Evolutionary conservation across 2,888 invertebrate genomes (phyloP), one percentile per base, ranked within the genome.

Genomic region (Mesorhabditis belari): DNA sequence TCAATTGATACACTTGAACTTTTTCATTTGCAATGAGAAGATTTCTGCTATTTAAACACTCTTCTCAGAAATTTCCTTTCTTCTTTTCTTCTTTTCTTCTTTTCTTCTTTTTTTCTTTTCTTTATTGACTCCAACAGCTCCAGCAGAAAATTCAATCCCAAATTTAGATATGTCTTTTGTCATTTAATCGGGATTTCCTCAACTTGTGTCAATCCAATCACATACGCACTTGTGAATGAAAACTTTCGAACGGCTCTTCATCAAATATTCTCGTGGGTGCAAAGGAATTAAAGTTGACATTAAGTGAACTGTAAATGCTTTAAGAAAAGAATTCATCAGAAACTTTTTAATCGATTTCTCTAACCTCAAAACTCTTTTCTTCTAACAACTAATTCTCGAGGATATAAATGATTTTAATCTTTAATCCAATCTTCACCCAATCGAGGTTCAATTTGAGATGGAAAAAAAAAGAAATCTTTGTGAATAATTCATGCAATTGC

Each of bases 151-250:
- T 24, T 56, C 2, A 50, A 19, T n/a, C 12, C 12, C 5, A 19
- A 53, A 54, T 70, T 44, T 61, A 73, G 74, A 61, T 79, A 78
- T 63, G 85, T 86, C 44, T 82, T 86, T 67, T 86, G 87, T 70
- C 88, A 88, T 76, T 85, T 88, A 84, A 84, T 87, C 67, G 88
- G 91, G 5, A 90, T 92, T 88, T 89, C 90, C 9, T 91, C 91
- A 57, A 91, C 92, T 1, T 92, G 91, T 73, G 89, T 90, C 27
- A 93, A 93, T 82, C 92, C 92, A 0, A 84, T 93, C 24, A 86
- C 92, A 2, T 93, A 93, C 82, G 93, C 92, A 9, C 91, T 91
- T 88, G 85, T 93, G 73, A 93, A 93, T 82, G 92, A 92, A 74
- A 92, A 92, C 83, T 93, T 93, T 83, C 68, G 79, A 25, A 68